Evolutionary conservation across 2,888 invertebrate genomes (phyloP).

Genomic region (Sinelater perroti): DNA sequence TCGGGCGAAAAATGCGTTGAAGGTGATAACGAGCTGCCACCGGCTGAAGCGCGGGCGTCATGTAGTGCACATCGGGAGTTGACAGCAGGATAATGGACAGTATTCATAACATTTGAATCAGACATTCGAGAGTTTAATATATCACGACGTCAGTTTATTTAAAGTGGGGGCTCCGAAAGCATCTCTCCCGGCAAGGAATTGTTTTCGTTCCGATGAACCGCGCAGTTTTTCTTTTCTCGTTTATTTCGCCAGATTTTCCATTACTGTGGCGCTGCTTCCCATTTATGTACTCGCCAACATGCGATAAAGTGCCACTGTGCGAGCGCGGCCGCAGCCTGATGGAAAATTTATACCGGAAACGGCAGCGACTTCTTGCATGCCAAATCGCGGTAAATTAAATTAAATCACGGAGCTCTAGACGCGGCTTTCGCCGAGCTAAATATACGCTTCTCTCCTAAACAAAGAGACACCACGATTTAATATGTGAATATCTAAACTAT

Average conservation of each 20-base stretch:
- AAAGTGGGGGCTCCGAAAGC: constrained; percentile 9
- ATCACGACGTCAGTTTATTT: constrained; percentile 31
- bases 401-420: too few species aligned
- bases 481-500: too few species aligned
- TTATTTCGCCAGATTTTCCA: constrained; percentile 21
- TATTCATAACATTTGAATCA: constrained; percentile 34
- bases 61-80: constrained; percentile 26
- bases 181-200: constrained; percentile 16
- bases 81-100: constrained; percentile 34
- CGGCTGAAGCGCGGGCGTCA: constrained; percentile 27
- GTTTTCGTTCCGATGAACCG: constrained; percentile 20
- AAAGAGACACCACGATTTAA: too few species aligned
- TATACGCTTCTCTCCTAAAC: too few species aligned
- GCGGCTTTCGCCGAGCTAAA: too few species aligned
- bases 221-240: constrained; percentile 23
- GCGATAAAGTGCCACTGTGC: constrained; percentile 10
- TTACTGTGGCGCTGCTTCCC: constrained; percentile 13
- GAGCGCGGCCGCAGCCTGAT: too few species aligned
- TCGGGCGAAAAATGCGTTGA: constrained; percentile 16
- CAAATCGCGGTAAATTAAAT: too few species aligned
- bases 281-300: constrained; percentile 16
- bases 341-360: too few species aligned
- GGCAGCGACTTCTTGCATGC: too few species aligned
- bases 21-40: constrained; percentile 26
- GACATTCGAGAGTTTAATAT: constrained; percentile 33